Evolutionary conservation across 2,113 vertebrate species (phyloP), one percentile per base, ranked within the genome.

Genomic region (Tupaia chinensis): DNA sequence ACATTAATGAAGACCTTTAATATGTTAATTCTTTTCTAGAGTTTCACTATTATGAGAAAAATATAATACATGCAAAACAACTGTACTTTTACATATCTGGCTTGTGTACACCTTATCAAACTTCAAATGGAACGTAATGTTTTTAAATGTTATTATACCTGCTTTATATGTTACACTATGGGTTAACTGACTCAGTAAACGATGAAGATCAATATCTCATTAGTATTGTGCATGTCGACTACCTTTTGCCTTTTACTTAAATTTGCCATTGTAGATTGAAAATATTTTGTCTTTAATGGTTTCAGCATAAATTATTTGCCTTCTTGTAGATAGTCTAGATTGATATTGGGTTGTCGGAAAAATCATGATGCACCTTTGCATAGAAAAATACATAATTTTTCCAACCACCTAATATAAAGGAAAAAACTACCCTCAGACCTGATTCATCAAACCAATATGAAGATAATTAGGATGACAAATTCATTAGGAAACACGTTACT

Each of bases 391-490:
- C 44, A 44, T 44, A 44, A 44, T 44, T 44, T 44, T 44, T 44
- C 44, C 44, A 44, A 44, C 44, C 44, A 44, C 44, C 44, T 5
- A 44, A 44, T 61, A 44, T 29, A 84, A 82, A 53, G 7, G 56
- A 82, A 86, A 76, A 34, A 44, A 70, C 63, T 74, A 29, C 65
- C 6, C 17, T 86, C 12, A 68, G 10, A 74, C 8, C 27, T 34
- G 32, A 56, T 34, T 61, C 2, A 74, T 29, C 7, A 34, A 29
- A 12, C 17, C 60, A 96, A 32, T 44, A 32, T 63, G 56, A 94
- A 29, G 27, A n/a, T 93, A 97, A 82, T 94, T 83, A 94, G 27
- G 34, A 32, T 77, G 22, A 76, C 63, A 94, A 77, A 5, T 79
- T 85, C 32, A 85, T 65, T 89, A 70, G n/a, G 19, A 97, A 78